Evolutionary conservation across 2,113 vertebrate species (phyloP), one percentile per base, ranked within the genome.

Genomic region (Theropithecus gelada): DNA sequence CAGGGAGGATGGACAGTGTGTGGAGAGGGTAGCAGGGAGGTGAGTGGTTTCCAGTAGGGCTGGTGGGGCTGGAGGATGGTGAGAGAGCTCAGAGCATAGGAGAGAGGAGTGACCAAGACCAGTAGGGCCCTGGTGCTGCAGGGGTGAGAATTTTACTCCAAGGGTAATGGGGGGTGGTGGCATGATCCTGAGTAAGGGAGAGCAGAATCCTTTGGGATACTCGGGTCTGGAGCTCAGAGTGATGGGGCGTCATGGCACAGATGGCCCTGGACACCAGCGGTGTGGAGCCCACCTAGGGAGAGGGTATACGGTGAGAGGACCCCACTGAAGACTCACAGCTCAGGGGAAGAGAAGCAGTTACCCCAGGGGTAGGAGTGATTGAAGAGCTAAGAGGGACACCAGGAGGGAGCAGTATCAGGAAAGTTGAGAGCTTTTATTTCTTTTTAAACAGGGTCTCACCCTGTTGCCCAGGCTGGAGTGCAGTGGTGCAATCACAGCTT

Each of bases 211-310:
- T 23, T 20, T 18, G 10, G 23, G 55, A 38, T 32, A 45, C 20
- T 35, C 20, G 0, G 32, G 23, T n/a, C 35, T 38, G 68, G 18
- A 73, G 76, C 50, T 52, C 0, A 38, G 45, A 35, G n/a, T 0
- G 2, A 11, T 43, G 61, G 20, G 55, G 32, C 0, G 1, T 48
- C 4, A 17, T 5, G 23, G 82, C 45, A 38, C 78, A 0, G 22
- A 68, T 0, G 48, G 25, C 3, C 1, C 40, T 1, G 5, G 48
- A 40, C 8, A 6, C 18, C 89, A 25, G 57, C 30, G 30, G 2
- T 4, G 17, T 17, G 23, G 22, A 4, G 9, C 23, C 50, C 16
- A 17, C 2, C 0, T 0, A 1, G 5, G 32, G 75, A 55, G 48
- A n/a, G 10, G 13, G 2, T 2, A 12, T 9, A 14, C 2, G 72